Base-by-base conservation (phyloP, 2,888 invertebrate species). In the Agriopis leucophaearia region DNA sequence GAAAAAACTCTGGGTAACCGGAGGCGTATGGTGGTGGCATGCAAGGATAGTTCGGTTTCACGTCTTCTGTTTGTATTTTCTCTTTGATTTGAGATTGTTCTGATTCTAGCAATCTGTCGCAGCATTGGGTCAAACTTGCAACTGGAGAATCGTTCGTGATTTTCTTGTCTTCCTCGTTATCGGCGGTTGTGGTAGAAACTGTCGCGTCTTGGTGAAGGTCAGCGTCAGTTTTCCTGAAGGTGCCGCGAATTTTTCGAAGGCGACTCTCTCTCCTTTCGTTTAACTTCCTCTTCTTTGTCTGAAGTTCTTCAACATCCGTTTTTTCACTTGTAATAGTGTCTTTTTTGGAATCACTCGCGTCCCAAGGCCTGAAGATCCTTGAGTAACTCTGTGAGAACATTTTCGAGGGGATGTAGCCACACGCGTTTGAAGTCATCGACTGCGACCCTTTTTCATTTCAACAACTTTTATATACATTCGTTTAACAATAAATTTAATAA, bases 281-380 rank as follows among this genome's bases (percentile, higher is more conserved):
- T 8, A 78, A 64, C 71, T 79, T 86, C 54, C 81, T 84, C 70
- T 89, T 88, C 69, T 84, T 88, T 0, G 63, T 66, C 67, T 81
- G 84, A 0, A 71, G 68, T 35, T 85, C 81, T 45, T 81, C 78
- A 70, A 80, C 64, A 48, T 74, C 76, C 16, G 64, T 78, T 56
- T 75, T 76, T 70, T 80, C 80, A 80, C 80, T 69, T 56, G 60
- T 55, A 69, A 56, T 27, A 27, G 27, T 70, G 73, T 77, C 70
- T 18, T 78, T 76, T 71, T 87, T 84, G 65, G 75, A 83, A 57
- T 88, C 91, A 89, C 90, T 92, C 71, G 89, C 89, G 83, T 95
- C 95, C 95, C 95, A 95, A 65, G 95, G 95, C 76, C 95, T 94
- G 79, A 95, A 95, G 18, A 95, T 88, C 78, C 95, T 92, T 51